A percentile compares a stretch with the other conserved stretches of the same genome.
Conservation (phyloP, 2,797 vertebrate genomes). For the Neoniphon sammara region DNA sequence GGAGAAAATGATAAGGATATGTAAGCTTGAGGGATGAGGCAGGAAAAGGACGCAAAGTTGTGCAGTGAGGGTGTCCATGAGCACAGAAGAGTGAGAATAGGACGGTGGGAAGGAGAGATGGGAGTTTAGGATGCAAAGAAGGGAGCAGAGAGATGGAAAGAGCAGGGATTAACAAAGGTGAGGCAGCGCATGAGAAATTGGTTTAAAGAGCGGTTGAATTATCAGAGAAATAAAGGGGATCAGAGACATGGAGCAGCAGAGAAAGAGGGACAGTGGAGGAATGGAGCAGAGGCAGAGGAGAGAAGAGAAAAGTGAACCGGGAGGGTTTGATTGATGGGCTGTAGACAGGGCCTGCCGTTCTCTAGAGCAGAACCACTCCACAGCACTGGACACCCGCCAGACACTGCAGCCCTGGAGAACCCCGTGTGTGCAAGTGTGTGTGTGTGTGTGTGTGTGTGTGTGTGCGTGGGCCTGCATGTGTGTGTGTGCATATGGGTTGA, state of each 20-base stretch:
- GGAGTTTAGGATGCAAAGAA: conserved; percentile 66
- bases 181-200: conserved; percentile 68
- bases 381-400: conserved; percentile 67
- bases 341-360: conserved; percentile 65
- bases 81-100: conserved; percentile 54
- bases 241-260: conserved; percentile 27
- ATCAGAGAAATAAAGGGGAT: conserved; percentile 50
- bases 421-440: conserved; percentile 9
- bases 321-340: conserved; percentile 74
- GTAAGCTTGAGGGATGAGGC: conserved; percentile 30
- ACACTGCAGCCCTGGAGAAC: conserved; percentile 65
- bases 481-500: conserved; percentile 18
- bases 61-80: conserved; percentile 32
- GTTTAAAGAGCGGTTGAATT: conserved; percentile 54
- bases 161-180: conserved; percentile 72
- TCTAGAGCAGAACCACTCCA: conserved; percentile 74
- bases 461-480: conserved; percentile 2
- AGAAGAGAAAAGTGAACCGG: conserved; percentile 19
- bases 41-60: conserved; percentile 34
- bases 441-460: conserved; percentile 15
- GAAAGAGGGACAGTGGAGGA: conserved; percentile 27
- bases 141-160: conserved; percentile 31
- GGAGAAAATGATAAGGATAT: conserved; percentile 15
- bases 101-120: conserved; percentile 41
- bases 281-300: neutral